These are phyloP conservation scores for Drosophila biarmipes DNA, from an alignment of 1,140 invertebrate species.

Conservation along the genomic window DNA sequence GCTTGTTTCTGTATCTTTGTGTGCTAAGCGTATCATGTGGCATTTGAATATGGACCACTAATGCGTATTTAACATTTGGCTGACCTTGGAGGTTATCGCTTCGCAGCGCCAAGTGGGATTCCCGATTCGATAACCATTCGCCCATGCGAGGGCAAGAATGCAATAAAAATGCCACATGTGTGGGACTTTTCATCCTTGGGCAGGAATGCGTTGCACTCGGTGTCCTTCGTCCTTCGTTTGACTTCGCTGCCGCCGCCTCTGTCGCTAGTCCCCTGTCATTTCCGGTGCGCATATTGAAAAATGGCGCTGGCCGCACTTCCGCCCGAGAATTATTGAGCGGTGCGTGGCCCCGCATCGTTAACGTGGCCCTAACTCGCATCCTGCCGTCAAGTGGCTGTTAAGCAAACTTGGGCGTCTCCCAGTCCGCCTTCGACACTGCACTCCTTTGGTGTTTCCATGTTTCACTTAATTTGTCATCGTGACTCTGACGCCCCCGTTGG, in stretches of 20 bases:
- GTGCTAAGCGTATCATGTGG: conserved; percentile 33
- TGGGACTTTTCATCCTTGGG: conserved; percentile 3
- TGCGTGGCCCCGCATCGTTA: conserved; percentile 60
- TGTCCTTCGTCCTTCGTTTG: conserved; percentile 7
- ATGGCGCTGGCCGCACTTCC: conserved; percentile 73
- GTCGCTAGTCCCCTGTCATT: conserved; percentile 44
- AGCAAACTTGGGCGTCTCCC: conserved; percentile 49
- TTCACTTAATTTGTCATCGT: conserved; percentile 71
- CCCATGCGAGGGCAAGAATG: conserved; percentile 40
- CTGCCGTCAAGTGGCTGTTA: conserved; percentile 45
- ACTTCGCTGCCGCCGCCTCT: conserved; percentile 10
- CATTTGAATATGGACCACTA: conserved; percentile 58
- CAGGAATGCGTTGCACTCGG: conserved; percentile 15
- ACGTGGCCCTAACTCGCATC: conserved; percentile 56
- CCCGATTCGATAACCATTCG: conserved; percentile 22
- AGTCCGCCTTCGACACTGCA: conserved; percentile 37
- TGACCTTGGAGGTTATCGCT: conserved; percentile 72
- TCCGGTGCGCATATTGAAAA: conserved; percentile 76
- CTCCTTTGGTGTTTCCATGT: conserved; percentile 34
- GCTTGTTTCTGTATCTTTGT: conserved; percentile 29
- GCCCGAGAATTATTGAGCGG: conserved; percentile 61
- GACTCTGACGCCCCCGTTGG: conserved; percentile 26
- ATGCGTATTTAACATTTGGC: conserved; percentile 71
- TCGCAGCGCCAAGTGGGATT: conserved; percentile 20
- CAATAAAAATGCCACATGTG: conserved; percentile 46